Evolutionary conservation across 2,797 vertebrate species (phyloP), one percentile per base, ranked within the genome.

Genomic region (Paratrypauchen microcephalus): DNA sequence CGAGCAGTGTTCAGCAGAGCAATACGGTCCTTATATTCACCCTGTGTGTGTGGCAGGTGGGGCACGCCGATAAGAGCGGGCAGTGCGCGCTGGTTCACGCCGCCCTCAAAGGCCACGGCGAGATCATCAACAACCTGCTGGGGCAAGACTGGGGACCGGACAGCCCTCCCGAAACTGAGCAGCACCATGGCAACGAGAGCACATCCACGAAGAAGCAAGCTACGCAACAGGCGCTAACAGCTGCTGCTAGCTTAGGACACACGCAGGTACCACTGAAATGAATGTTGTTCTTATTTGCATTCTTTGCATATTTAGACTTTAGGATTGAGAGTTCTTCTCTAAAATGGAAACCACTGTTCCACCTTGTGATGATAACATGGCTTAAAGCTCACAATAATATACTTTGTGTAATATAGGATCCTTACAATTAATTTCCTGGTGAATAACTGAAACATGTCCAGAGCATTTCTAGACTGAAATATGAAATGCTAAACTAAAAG

Each of bases 51-150:
- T 81, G 52, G 73, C 90, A 99, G 98, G 94, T 95, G 83, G 95
- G 96, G 82, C 94, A 89, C 18, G 83, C 94, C 70, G 98, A 99
- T 93, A 99, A 97, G 92, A 98, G 93, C 54, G 95, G 96, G 72
- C 98, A 99, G 79, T 98, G 97, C 66, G 94, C 97, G 0, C 85
- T 97, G 76, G 95, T 99, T 55, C 98, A 99, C 2, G 95, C 96
- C 0, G 97, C 95, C 0, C 87, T 98, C 73, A 91, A 95, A 79
- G 97, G 98, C 66, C 95, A 98, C 19, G 70, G 87, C 0, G 94
- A 95, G 24, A 92, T 99, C 83, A 92, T 99, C 32, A 87, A 87
- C 76, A 93, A 91, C 88, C 79, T 99, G 74, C 92, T 99, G 72
- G 80, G 86, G 72, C 92, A 94, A 72, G 92, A 94, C 21, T 97